These are phyloP conservation scores for Parapristionchus giblindavisi DNA, from an alignment of 2,888 invertebrate species.

Conservation along the genomic window DNA sequence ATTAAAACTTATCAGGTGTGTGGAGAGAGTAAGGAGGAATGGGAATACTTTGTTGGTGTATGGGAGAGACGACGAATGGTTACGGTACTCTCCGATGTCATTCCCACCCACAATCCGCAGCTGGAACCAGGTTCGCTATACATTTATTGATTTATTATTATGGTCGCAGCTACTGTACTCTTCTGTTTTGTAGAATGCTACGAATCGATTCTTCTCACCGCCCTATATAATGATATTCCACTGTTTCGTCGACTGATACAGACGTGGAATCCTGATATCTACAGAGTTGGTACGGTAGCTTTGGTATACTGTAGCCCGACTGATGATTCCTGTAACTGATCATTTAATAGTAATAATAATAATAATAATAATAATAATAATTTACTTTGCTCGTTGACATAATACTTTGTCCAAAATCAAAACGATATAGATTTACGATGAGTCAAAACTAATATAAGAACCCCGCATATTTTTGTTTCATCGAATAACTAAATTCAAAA, in stretches of 20 bases:
- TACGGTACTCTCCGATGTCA: constrained; percentile 51
- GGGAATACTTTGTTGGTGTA: constrained; percentile 65
- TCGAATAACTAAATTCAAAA: no score
- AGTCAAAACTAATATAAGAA: no score
- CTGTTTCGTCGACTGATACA: constrained; percentile 59
- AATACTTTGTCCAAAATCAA: no score
- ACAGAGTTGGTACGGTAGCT: constrained; percentile 54
- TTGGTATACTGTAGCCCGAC: no score
- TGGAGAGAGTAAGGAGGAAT: constrained; percentile 59
- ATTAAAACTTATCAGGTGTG: constrained; percentile 49
- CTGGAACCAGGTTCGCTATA: constrained; percentile 58
- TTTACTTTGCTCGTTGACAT: no score
- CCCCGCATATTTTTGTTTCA: no score
- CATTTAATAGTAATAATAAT: no score
- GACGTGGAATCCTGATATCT: constrained; percentile 64
- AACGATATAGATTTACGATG: no score
- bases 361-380: no score
- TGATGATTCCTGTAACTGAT: no score
- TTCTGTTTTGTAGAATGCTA: constrained; percentile 31
- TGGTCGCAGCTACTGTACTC: no score
- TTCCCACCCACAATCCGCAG: constrained; percentile 63
- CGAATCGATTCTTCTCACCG: constrained; percentile 39
- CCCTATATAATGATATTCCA: constrained; percentile 49
- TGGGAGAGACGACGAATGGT: constrained; percentile 56
- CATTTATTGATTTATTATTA: not conserved